Percentiles rank a stretch among this genome's conserved stretches.
phyloP scores from a whole-genome alignment of 2,113 vertebrate genomes.

The Nesogale talazaci region DNA sequence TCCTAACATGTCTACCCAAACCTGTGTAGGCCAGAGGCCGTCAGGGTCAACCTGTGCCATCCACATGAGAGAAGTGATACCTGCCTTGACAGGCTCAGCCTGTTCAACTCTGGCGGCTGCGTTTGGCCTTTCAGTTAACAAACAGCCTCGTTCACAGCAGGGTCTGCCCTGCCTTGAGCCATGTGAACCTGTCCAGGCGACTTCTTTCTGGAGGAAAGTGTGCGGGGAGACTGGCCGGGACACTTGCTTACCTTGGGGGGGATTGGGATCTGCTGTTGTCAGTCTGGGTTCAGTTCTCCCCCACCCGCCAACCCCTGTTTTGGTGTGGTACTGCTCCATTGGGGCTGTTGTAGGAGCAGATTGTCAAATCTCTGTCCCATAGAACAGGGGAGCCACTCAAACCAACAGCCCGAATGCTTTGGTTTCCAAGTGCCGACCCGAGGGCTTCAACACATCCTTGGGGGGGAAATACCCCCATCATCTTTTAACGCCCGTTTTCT shows the following conservation, averaged over 20 bases:
- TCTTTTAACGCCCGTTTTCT: background rate
- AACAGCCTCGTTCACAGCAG: background rate
- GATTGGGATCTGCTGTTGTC: background rate
- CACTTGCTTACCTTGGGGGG: background rate
- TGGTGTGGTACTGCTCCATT: background rate
- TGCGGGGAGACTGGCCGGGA: background rate
- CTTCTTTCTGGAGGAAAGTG: background rate
- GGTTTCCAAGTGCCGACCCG: no score
- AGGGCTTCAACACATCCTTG: no score
- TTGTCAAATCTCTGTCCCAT: no score
- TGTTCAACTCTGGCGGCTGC: background rate
- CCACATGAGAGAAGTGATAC: rapidly evolving
- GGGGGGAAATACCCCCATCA: no score
- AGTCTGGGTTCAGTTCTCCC: background rate
- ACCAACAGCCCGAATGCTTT: no score
- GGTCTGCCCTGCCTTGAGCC: background rate
- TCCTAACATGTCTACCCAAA: background rate
- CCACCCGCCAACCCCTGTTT: background rate
- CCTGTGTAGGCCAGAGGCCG: background rate
- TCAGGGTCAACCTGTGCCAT: background rate
- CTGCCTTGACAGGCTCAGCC: background rate
- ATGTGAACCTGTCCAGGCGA: background rate
- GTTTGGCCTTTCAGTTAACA: background rate
- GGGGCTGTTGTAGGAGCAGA: no score
- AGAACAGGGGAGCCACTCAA: no score